A percentile compares a stretch with the other conserved stretches of the same genome.
phyloP scores from a whole-genome alignment of 2,797 vertebrate genomes.

The Thunnus albacares region DNA sequence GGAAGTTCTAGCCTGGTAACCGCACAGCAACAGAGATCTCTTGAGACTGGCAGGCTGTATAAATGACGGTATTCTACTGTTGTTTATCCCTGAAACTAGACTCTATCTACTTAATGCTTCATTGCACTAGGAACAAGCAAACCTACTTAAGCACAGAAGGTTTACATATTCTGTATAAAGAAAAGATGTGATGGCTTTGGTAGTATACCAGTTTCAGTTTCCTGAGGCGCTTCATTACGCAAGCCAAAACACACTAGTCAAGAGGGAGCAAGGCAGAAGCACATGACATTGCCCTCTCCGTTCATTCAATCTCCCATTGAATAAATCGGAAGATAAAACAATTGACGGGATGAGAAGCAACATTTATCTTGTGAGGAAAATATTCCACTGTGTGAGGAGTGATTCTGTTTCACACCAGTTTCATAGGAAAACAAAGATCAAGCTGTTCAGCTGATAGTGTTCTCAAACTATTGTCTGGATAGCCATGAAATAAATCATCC shows the following conservation, averaged over 20 bases:
- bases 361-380: conserved; percentile 13
- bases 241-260: conserved; percentile 11
- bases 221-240: conserved; percentile 18
- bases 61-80: conserved; percentile 30
- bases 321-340: conserved; percentile 21
- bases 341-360: background rate
- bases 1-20: conserved; percentile 1
- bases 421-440: conserved; percentile 25
- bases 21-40: conserved; percentile 20
- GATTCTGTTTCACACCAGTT: conserved; percentile 29
- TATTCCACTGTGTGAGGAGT: background rate
- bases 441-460: conserved; percentile 24
- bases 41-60: conserved; percentile 25
- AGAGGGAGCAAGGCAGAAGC: background rate
- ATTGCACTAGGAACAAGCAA: conserved; percentile 35
- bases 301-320: conserved; percentile 25
- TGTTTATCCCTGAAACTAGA: conserved; percentile 53
- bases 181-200: conserved; percentile 24
- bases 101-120: conserved; percentile 11
- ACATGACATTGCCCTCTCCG: background rate
- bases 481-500: conserved; percentile 27
- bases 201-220: conserved; percentile 8
- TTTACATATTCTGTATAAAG: conserved; percentile 30
- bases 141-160: conserved; percentile 22
- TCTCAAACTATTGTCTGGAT: conserved; percentile 27